Evolutionary conservation across 2,113 vertebrate genomes (phyloP), one percentile per base, ranked within the genome.

Genomic region (Empidonax alnorum): DNA sequence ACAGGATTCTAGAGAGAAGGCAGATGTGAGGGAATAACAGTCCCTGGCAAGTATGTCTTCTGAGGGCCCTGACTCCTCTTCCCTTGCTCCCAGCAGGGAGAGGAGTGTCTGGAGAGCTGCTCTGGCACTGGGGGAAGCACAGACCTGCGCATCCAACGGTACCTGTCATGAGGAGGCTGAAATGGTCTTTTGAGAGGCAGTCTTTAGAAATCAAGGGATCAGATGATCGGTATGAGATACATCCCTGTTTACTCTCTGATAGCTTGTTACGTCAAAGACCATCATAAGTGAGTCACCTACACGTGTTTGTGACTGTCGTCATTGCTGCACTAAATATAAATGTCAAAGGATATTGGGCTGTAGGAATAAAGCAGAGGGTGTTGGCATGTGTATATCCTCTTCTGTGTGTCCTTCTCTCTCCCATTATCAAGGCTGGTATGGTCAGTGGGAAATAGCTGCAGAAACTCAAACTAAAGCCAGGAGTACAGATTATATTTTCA

Each of bases 251-350:
- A n/a, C 59, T 63, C 39, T 83, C 47, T 47, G 47, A 23, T 23
- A 50, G 46, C 30, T 55, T 86, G 58, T 84, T 76, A 74, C 46
- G 4, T 97, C 82, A 83, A 50, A 84, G 58, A 50, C 74, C 47
- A 31, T 90, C 94, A 94, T 72, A 62, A 33, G 66, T 96, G 94
- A 95, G 74, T 96, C 90, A 95, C 56, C 39, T 84, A 30, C 58
- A 20, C 6, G 2, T 77, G 33, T 90, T 25, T 87, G 67, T 87
- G 77, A 85, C 61, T 94, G 77, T 53, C 20, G 6, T 74, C 30
- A 5, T 27, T 78, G 72, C 94, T 85, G 80, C 46, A 75, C 77
- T 94, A 91, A 93, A 93, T 84, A 94, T 71, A 94, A 84, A 84
- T 69, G 42, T 55, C 61, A 86, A 35, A 94, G 82, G 86, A 66